Conservation (phyloP, 37 sponge, comb jelly and placozoan genomes). For the Hormiphora californensis region DNA sequence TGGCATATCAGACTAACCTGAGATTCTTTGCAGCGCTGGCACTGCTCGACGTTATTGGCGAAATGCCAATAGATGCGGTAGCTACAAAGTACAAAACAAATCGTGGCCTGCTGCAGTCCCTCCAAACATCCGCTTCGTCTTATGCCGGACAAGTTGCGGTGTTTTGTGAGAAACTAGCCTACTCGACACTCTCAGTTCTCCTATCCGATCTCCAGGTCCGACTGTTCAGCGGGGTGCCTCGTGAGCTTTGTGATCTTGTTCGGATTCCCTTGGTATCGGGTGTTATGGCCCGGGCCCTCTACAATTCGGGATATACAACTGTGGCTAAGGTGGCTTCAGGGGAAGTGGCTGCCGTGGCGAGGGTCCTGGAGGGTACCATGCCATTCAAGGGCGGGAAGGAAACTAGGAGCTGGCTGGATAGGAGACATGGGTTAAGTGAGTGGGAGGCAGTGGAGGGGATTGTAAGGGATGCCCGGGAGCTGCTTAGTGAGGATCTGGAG, state of each 20-base stretch:
- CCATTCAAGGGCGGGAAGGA: constrained; percentile 70
- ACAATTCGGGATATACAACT: constrained; percentile 85
- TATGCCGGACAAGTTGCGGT: constrained; percentile 96
- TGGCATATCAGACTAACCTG: constrained; percentile 55
- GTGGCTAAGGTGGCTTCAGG: constrained; percentile 77
- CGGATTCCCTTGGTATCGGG: constrained; percentile 80
- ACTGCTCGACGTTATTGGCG: constrained; percentile 83
- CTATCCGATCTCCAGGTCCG: constrained; percentile 90
- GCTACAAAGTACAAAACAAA: constrained; percentile 71
- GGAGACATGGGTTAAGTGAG: constrained; percentile 69
- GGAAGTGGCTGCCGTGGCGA: constrained; percentile 64
- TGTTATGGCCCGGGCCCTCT: constrained; percentile 78
- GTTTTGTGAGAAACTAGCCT: constrained; percentile 84
- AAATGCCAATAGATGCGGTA: constrained; percentile 70
- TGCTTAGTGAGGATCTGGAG: constrained; percentile 57
- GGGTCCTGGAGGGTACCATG: constrained; percentile 64
- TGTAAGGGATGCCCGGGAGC: constrained; percentile 70
- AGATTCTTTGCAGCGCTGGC: constrained; percentile 88
- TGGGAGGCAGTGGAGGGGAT: constrained; percentile 70
- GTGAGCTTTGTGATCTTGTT: constrained; percentile 89
- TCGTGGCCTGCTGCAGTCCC: constrained; percentile 86
- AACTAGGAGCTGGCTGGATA: constrained; percentile 68
- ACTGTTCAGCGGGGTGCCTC: constrained; percentile 85
- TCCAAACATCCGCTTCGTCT: constrained; percentile 84
- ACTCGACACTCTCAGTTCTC: constrained; percentile 81